Base-by-base conservation (phyloP, 2,113 vertebrate species). In the Myrmophylax atrothorax region DNA sequence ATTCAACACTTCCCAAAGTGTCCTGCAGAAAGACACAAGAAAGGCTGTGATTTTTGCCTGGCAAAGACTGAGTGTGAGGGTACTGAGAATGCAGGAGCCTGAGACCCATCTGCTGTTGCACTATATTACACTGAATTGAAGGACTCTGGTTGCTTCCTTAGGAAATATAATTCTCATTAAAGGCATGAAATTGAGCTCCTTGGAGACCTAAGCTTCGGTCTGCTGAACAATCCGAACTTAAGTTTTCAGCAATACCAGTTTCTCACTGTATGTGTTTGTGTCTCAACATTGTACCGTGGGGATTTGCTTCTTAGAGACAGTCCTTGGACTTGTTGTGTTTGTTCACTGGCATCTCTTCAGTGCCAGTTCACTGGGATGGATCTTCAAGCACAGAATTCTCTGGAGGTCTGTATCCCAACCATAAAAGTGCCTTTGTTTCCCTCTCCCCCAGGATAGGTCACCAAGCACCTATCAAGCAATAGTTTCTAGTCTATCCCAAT, bases 141-240 rank as follows among this genome's bases (percentile, higher is more conserved):
- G 79, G 90, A 67, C 68, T 93, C 70, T 24, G 63, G 35, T 78
- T 88, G 29, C 93, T 95, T 90, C 87, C 79, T 96, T 70, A 91
- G 79, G 68, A 96, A 97, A 90, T 74, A 47, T 16, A 90, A 84
- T 93, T 94, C 91, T 80, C 84, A 83, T 88, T 88, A 90, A 70
- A 94, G 67, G 59, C 78, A 77, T 74, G 59, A 93, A 87, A 94
- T 84, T 78, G 75, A 91, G 47, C 82, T 90, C 53, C 82, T 88
- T 74, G 79, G 90, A 90, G 85, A 84, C 87, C 59, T 62, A 63
- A 90, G 68, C 52, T 76, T 77, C 1, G 0, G 29, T 44, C 67
- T 81, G 82, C 42, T 74, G 78, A 89, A 59, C 82, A 85, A 46
- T 52, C 52, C 0, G 5, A 87, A 50, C 16, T 1, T 2, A 24